These are phyloP conservation scores for Tenrec ecaudatus DNA, from an alignment of 2,113 vertebrate genomes.

Conservation along the genomic window DNA sequence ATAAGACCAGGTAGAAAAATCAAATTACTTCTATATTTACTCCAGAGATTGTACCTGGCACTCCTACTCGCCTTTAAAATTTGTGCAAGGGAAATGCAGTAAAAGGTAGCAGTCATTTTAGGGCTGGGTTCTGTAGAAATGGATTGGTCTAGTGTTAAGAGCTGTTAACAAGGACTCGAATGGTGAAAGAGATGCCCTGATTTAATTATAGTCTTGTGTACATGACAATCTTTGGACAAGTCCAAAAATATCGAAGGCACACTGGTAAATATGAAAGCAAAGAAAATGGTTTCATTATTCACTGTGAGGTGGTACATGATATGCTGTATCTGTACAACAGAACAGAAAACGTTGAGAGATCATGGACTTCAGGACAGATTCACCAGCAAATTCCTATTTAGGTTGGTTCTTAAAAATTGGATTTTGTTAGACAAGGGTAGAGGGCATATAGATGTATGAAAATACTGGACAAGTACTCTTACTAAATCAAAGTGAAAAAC, in stretches of 20 bases:
- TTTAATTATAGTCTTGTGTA: conserved; percentile 15
- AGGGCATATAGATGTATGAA: background rate
- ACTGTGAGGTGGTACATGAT: background rate
- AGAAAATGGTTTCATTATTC: conserved; percentile 12
- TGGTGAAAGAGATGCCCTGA: background rate
- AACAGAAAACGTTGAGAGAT: background rate
- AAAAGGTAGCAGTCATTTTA: background rate
- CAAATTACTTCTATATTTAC: background rate
- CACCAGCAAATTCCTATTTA: background rate
- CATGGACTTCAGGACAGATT: background rate
- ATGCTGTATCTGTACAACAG: background rate
- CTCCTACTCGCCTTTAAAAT: conserved; percentile 34
- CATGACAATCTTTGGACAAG: background rate
- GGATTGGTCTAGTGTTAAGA: background rate
- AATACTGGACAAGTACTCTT: background rate
- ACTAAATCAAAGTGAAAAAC: background rate
- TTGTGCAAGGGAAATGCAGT: background rate
- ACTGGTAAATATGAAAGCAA: conserved; percentile 4
- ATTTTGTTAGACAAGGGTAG: background rate
- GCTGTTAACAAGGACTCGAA: background rate
- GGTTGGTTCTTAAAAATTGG: background rate
- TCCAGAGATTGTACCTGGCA: background rate
- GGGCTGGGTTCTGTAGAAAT: background rate
- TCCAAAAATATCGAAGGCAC: background rate
- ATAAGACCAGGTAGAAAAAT: conserved; percentile 17